Conservation (phyloP, 2,113 vertebrate species). For the Ptilonorhynchus violaceus region DNA sequence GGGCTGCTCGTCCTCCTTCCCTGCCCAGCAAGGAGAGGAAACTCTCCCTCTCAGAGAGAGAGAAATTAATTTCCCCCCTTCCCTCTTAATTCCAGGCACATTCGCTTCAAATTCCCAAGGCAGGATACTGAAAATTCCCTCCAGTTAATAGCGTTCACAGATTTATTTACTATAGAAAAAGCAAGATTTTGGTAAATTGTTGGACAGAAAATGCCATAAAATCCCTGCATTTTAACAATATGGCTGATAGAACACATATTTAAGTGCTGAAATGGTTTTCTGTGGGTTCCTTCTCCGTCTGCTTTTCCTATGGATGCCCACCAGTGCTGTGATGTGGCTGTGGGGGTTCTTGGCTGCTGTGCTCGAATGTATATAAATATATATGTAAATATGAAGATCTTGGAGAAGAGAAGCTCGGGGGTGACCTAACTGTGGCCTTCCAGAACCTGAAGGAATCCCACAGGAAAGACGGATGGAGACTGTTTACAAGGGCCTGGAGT, state of each 20-base stretch:
- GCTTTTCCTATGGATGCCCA: background rate
- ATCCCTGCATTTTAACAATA: background rate
- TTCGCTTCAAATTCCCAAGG: background rate
- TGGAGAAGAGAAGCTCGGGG: background rate
- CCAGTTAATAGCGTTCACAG: background rate
- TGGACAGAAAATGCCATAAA: background rate
- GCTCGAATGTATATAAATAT: background rate
- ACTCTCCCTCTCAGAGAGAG: conserved; percentile 17
- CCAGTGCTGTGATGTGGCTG: background rate
- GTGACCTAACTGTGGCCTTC: background rate
- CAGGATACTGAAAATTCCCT: background rate
- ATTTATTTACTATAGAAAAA: background rate
- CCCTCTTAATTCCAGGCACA: conserved; percentile 28
- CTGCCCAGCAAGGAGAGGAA: conserved; percentile 1
- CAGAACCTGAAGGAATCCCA: background rate
- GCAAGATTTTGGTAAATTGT: background rate
- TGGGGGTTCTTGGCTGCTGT: background rate
- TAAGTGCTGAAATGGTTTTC: background rate
- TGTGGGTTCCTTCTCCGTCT: background rate
- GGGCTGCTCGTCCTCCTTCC: conserved; percentile 14
- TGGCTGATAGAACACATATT: background rate
- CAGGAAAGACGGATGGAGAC: background rate
- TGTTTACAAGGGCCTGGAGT: background rate
- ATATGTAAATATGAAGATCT: no score
- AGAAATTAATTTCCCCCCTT: conserved; percentile 46